Conservation (phyloP, 1,140 invertebrate species). For the Cherax quadricarinatus region DNA sequence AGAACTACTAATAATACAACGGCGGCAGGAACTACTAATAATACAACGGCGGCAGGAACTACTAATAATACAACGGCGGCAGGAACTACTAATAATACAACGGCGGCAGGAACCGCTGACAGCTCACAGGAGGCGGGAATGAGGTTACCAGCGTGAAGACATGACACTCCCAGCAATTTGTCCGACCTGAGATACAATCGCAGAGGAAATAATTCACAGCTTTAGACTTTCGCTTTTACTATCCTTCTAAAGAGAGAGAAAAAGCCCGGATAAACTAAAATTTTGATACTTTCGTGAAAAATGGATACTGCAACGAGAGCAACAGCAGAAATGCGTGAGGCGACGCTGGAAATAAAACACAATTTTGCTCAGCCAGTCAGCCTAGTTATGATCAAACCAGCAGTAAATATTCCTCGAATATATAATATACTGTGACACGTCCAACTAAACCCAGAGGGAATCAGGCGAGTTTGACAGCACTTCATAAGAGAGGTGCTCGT, state of each 20-base stretch:
- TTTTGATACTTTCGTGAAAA: too few species aligned
- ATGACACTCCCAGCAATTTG: background rate
- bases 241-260: too few species aligned
- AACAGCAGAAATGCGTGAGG: background rate
- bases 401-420: background rate
- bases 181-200: background rate
- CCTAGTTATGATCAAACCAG: background rate
- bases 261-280: too few species aligned
- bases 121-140: background rate
- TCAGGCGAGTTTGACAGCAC: slow-evolving; percentile 55
- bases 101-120: background rate
- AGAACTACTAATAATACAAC: too few species aligned
- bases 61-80: too few species aligned
- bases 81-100: too few species aligned
- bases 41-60: too few species aligned
- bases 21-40: too few species aligned
- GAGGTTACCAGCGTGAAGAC: background rate
- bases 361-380: background rate
- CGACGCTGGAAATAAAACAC: background rate
- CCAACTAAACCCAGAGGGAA: slow-evolving; percentile 44
- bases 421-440: slow-evolving; percentile 17
- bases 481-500: slow-evolving; percentile 65
- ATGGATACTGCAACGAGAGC: background rate
- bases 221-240: background rate
- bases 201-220: background rate